phyloP scores from a whole-genome alignment of 2,113 vertebrate genomes.

The Guaruba guarouba region DNA sequence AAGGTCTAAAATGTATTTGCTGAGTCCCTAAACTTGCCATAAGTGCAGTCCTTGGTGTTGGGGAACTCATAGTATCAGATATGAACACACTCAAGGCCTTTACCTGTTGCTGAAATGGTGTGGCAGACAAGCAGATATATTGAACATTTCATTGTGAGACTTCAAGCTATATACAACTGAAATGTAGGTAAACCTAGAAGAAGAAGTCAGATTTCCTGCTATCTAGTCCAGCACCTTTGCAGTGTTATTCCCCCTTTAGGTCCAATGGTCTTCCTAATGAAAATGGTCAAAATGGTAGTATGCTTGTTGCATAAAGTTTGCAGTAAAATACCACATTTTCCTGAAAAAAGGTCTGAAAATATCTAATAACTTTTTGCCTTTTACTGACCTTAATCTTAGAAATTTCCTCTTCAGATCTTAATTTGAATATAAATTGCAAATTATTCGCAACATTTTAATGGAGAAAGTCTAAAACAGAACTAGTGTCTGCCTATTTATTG shows the following conservation, averaged over 20 bases:
- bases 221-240: background rate
- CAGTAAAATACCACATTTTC: background rate
- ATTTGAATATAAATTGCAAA: constrained; percentile 37
- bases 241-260: fast-evolving
- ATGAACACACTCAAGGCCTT: background rate
- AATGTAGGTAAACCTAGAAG: background rate
- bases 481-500: background rate
- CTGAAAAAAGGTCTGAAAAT: background rate
- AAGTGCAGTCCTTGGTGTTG: background rate
- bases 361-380: background rate
- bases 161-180: background rate
- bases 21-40: background rate
- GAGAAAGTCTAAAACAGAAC: background rate
- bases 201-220: background rate
- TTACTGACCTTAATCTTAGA: background rate
- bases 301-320: background rate
- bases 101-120: background rate
- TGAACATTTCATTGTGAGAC: background rate
- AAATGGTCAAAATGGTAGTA: background rate
- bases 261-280: background rate
- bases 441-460: background rate
- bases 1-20: background rate
- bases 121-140: background rate
- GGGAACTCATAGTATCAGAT: background rate
- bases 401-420: background rate